Conservation (phyloP, 2,113 vertebrate species). For the Rhodinocichla rosea region DNA sequence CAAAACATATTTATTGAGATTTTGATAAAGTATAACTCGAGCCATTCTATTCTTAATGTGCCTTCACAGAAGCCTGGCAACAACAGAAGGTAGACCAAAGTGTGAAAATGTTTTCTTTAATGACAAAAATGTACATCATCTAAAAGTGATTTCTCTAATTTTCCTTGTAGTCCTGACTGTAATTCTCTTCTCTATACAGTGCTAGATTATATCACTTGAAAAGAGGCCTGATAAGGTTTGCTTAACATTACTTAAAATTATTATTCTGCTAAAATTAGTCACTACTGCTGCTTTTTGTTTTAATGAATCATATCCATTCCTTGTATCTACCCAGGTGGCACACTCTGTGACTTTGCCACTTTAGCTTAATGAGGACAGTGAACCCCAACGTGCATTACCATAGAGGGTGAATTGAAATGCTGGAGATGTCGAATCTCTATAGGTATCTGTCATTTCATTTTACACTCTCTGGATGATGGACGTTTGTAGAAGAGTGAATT, state of each 20-base stretch:
- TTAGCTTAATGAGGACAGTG: not conserved
- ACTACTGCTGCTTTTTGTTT: conserved; percentile 11
- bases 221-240: not conserved
- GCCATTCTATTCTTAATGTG: not conserved
- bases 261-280: conserved; percentile 48
- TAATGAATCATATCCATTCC: conserved; percentile 25
- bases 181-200: not conserved
- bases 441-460: conserved; percentile 20
- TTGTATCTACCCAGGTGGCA: not conserved
- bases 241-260: not conserved
- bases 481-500: not conserved
- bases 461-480: not conserved
- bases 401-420: not conserved
- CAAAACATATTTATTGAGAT: not conserved
- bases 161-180: not conserved
- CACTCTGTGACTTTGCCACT: not conserved
- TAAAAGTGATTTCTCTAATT: not conserved
- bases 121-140: not conserved
- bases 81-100: not conserved
- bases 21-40: not conserved
- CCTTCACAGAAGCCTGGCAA: not conserved
- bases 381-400: not conserved
- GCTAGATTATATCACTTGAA: not conserved
- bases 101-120: not conserved
- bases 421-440: not conserved